Conservation (phyloP, 2,888 invertebrate species). For the Gandaritis pyraliata region DNA sequence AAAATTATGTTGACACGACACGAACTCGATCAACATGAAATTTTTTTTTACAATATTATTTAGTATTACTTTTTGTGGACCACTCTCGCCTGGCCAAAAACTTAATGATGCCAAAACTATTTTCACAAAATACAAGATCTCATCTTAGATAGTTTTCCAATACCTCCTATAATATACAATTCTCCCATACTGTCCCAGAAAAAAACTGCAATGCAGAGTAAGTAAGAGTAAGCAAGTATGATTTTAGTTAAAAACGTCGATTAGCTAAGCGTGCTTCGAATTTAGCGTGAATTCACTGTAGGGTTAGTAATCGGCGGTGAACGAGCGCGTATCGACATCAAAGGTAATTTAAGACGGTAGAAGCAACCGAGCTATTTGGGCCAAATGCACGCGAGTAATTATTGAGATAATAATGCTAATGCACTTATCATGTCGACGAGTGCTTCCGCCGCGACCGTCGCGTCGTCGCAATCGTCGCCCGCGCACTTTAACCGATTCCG, state of each 20-base stretch:
- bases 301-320: conserved; percentile 60
- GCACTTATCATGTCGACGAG: conserved; percentile 82
- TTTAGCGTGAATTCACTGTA: conserved; percentile 38
- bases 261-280: conserved; percentile 29
- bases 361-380: conserved; percentile 77
- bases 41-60: too few species aligned
- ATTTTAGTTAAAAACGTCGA: conserved; percentile 15
- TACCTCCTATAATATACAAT: too few species aligned
- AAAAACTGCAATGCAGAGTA: too few species aligned
- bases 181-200: too few species aligned
- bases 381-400: conserved; percentile 83
- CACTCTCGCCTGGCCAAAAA: too few species aligned
- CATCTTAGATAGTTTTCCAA: too few species aligned
- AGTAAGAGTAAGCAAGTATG: too few species aligned
- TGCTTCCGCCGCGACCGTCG: conserved; percentile 69
- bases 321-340: conserved; percentile 63
- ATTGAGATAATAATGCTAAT: conserved; percentile 84
- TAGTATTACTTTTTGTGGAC: too few species aligned
- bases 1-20: too few species aligned
- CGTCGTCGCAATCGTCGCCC: conserved; percentile 43
- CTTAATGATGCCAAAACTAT: too few species aligned
- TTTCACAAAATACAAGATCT: too few species aligned
- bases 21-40: too few species aligned
- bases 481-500: conserved; percentile 53
- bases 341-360: conserved; percentile 75